Base-by-base conservation (phyloP, 2,113 vertebrate species). In the Candoia aspera region DNA sequence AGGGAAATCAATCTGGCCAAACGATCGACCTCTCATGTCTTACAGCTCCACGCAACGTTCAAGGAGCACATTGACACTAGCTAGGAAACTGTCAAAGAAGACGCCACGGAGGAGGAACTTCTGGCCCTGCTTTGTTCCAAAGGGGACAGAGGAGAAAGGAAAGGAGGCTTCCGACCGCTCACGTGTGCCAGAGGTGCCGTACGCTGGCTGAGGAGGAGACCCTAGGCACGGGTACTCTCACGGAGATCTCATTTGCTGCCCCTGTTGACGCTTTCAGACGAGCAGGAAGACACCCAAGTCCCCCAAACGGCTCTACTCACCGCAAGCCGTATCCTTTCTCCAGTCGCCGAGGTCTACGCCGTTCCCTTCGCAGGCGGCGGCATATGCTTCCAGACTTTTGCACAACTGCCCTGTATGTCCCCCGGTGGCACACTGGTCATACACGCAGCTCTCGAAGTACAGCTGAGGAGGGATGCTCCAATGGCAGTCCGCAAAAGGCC, bases 391-490 rank as follows among this genome's bases (percentile, higher is more conserved):
- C 88, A 98, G 90, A 29, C 92, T 95, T 54, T 97, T 57, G 94
- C 98, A 99, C n/a, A 98, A 93, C n/a, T 96, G 96, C 0, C 86
- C 93, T 0, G 64, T 90, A 93, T 97, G 97, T 87, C 94, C 91
- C 0, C 0, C 3, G 0, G 94, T 96, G 79, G 94, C 96, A 93
- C 98, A 99, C 97, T 98, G 98, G 92, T 96, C 93, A 8, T 96
- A 96, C 90, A 98, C 94, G 58, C 98, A 99, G 93, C 94, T 97
- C 93, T 97, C 96, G 92, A 98, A 98, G 96, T 98, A 97, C 2
- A 95, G 93, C 60, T 97, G 29, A 4, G 97, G 95, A 0, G 57
- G 96, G 84, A 98, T 37, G 90, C 95, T 93, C 12, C 94, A 88
- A 0, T 96, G 97, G 92, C 98, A 99, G 0, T 87, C 90, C 13